Percentiles rank a stretch among this genome's conserved stretches.
Evolutionary conservation across 2,888 invertebrate species (phyloP).

Genomic region (Ypsolopha scabrella): DNA sequence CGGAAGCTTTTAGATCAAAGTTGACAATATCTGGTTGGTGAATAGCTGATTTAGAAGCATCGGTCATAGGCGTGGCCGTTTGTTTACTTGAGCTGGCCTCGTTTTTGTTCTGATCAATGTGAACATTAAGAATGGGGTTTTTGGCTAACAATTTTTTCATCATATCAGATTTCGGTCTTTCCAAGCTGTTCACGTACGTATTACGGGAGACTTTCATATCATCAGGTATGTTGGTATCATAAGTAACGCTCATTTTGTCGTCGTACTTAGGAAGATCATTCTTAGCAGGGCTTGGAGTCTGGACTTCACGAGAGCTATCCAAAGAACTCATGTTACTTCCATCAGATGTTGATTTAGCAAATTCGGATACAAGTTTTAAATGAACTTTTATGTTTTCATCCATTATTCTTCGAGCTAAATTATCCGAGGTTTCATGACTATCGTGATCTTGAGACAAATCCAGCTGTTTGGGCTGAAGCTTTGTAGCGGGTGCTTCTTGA

Average conservation of each 20-base stretch:
- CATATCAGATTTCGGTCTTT: conserved; percentile 73
- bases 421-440: conserved; percentile 54
- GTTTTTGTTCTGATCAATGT: conserved; percentile 47
- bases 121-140: conserved; percentile 60
- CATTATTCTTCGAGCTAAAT: conserved; percentile 56
- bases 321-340: conserved; percentile 55
- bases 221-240: conserved; percentile 73
- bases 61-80: conserved; percentile 35
- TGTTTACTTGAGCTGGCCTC: conserved; percentile 44
- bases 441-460: conserved; percentile 35
- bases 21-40: conserved; percentile 66
- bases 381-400: conserved; percentile 63
- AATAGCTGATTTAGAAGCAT: conserved; percentile 49
- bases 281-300: conserved; percentile 21
- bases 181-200: conserved; percentile 71
- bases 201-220: conserved; percentile 74
- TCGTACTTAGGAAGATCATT: conserved; percentile 42
- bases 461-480: conserved; percentile 24
- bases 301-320: conserved; percentile 42
- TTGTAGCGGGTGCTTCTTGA: conserved; percentile 24
- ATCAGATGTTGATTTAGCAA: conserved; percentile 60
- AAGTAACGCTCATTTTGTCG: conserved; percentile 53
- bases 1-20: conserved; percentile 50
- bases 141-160: conserved; percentile 69
- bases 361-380: conserved; percentile 58